phyloP scores from a whole-genome alignment of 2,113 vertebrate species.

The Psittacula cyanocephala region DNA sequence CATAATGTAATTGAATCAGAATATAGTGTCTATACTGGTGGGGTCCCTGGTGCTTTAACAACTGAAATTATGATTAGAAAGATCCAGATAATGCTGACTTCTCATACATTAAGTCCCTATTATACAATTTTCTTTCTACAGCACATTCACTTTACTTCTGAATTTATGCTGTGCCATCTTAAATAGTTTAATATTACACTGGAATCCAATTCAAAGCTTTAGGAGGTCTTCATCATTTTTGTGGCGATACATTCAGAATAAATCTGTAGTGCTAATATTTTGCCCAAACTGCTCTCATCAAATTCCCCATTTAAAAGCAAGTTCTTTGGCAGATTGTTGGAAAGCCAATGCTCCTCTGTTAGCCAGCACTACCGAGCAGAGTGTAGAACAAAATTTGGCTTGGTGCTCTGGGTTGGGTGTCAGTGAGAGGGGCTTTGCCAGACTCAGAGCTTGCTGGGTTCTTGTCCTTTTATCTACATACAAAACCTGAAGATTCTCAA shows the following conservation, averaged over 20 bases:
- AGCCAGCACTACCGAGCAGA: background rate
- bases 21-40: conserved; percentile 60
- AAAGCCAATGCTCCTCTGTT: background rate
- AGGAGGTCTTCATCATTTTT: background rate
- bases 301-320: background rate
- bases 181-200: conserved; percentile 55
- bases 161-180: conserved; percentile 59
- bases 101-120: conserved; percentile 58
- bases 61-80: conserved; percentile 67
- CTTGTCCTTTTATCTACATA: background rate
- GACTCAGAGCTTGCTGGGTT: background rate
- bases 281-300: background rate
- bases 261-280: conserved; percentile 11
- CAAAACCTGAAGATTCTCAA: background rate
- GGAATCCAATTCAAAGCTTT: conserved; percentile 41
- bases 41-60: conserved; percentile 67
- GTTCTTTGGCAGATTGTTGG: background rate
- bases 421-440: background rate
- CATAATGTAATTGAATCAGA: conserved; percentile 67
- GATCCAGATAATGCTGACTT: conserved; percentile 63
- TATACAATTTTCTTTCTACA: conserved; percentile 49
- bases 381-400: background rate
- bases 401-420: background rate
- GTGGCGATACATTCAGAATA: conserved; percentile 12
- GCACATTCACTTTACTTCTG: conserved; percentile 55